Evolutionary conservation across 2,888 invertebrate species (phyloP).

Genomic region (Octodonta nipae): DNA sequence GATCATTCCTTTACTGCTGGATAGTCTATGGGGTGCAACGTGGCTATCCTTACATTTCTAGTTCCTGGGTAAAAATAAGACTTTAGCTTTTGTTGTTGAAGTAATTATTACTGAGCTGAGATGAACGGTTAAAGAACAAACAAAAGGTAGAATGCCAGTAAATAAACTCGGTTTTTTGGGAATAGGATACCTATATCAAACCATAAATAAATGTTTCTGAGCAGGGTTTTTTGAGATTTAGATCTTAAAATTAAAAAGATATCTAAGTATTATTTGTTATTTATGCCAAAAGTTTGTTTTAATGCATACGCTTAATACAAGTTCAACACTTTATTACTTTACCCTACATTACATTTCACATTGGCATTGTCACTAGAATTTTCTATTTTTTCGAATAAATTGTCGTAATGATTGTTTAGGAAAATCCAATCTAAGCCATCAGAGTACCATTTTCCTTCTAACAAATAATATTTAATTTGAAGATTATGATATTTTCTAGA

Average conservation of each 20-base stretch:
- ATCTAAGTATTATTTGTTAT: neutral
- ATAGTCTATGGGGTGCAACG: slow-evolving; percentile 27
- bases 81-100: too few species aligned
- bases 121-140: neutral
- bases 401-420: slow-evolving; percentile 21
- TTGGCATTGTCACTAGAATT: slow-evolving; percentile 16
- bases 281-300: neutral
- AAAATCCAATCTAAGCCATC: slow-evolving; percentile 30
- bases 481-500: too few species aligned
- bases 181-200: slow-evolving; percentile 23
- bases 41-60: slow-evolving; percentile 11
- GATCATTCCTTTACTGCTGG: slow-evolving; percentile 42
- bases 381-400: slow-evolving; percentile 23
- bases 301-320: neutral
- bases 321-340: neutral
- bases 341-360: slow-evolving; percentile 18
- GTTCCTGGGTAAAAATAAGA: slow-evolving; percentile 5
- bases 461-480: too few species aligned
- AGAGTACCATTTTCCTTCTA: slow-evolving; percentile 37
- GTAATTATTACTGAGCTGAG: too few species aligned
- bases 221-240: slow-evolving; percentile 14
- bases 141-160: neutral
- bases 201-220: slow-evolving; percentile 25
- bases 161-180: too few species aligned
- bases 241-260: slow-evolving; percentile 10